phyloP scores from a whole-genome alignment of 1,140 invertebrate genomes.

The Batillaria attramentaria region DNA sequence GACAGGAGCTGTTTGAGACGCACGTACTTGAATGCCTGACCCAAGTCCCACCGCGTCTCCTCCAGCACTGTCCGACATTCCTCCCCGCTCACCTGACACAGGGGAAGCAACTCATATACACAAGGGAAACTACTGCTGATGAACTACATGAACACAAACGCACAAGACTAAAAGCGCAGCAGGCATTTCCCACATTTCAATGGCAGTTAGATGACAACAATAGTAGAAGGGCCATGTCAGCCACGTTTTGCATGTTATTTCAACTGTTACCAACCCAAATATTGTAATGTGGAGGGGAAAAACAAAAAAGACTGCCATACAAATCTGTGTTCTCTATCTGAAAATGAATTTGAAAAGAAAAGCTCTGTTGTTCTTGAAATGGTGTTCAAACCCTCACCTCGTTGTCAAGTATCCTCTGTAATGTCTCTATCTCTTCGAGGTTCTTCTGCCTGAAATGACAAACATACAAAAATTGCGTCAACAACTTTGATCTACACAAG shows the following conservation, averaged over 20 bases:
- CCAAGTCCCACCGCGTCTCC: conserved; percentile 89
- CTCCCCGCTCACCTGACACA: conserved; percentile 80
- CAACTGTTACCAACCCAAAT: too few species aligned
- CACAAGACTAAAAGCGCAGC: neutral
- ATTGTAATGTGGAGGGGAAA: too few species aligned
- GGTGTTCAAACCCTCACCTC: conserved; percentile 76
- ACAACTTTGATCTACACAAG: too few species aligned
- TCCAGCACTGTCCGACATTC: conserved; percentile 87
- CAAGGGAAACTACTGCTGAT: too few species aligned
- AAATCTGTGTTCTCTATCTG: too few species aligned
- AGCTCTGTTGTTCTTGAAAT: neutral
- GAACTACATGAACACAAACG: neutral
- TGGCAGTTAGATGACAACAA: conserved; percentile 7
- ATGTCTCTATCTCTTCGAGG: conserved; percentile 89
- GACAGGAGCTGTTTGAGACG: conserved; percentile 78
- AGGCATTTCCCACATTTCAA: neutral
- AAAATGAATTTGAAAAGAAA: neutral
- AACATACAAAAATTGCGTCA: neutral
- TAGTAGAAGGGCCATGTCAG: too few species aligned
- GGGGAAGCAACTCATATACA: neutral
- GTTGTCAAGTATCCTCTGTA: conserved; percentile 90
- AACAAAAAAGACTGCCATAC: too few species aligned
- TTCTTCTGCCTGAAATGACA: conserved; percentile 64
- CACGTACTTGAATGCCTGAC: conserved; percentile 89
- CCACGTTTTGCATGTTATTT: too few species aligned